Base-by-base conservation (phyloP, 37 sponge, comb jelly and placozoan genomes). In the Eunapius fragilis region DNA sequence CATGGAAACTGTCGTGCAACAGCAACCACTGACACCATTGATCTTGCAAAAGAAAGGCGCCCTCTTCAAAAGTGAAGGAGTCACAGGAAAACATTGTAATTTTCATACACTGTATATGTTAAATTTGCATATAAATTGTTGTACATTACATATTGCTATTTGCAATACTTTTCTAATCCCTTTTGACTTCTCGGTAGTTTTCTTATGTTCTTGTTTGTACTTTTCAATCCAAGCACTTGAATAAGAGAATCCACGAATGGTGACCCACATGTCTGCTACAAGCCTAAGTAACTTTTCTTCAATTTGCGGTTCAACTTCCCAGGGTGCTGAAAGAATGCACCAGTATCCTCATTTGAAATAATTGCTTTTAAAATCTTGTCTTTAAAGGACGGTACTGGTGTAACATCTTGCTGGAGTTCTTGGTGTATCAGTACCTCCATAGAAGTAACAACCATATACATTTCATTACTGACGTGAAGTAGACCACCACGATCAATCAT, bases 111-210 rank as follows among this genome's bases (percentile, higher is more conserved):
- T n/a, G n/a, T n/a, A n/a, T 30, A 9, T 26, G 30, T 30, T 71
- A 31, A 31, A 30, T 7, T 31, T 12, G 72, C 26, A 31, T 71
- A 71, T 10, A 71, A 71, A 71, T 71, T 71, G 30, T 71, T 31
- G 30, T 71, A 30, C 72, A 71, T 26, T 7, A 31, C 30, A 71
- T 71, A 71, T 71, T 71, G 30, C 30, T 71, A 71, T 30, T 45
- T 71, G 72, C 74, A 73, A 73, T 34, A 34, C 33, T 73, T 73
- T 73, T 73, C 74, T 73, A 73, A 73, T 73, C 17, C 74, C 74
- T 26, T 73, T 73, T 73, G 74, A 73, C 30, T 73, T 73, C 33
- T 73, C 17, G 22, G 74, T 36, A 37, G 77, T 77, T 34, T 77
- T 77, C 77, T 77, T 37, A 26, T 35, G 27, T 22, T 26, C 37